Percentiles rank a stretch among this genome's conserved stretches.
These are phyloP conservation scores for Brachionus sp. DNA, from an alignment of 1,140 invertebrate species.

Conservation along the genomic window DNA sequence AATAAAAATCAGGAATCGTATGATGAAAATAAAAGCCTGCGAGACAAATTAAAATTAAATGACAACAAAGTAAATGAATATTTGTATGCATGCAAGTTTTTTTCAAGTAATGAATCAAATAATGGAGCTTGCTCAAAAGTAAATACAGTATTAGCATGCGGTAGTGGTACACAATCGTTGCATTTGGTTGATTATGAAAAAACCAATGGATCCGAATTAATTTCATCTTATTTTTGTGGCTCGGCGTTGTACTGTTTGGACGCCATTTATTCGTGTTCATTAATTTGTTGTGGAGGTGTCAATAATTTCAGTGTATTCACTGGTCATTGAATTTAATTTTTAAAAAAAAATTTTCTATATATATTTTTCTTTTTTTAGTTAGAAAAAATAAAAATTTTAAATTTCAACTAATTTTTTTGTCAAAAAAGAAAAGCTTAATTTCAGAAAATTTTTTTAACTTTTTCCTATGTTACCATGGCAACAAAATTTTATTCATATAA, in stretches of 20 bases:
- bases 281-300: conserved; percentile 17
- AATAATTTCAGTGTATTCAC: background rate
- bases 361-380: no score
- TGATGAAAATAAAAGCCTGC: background rate
- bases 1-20: background rate
- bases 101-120: background rate
- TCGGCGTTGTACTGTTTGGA: conserved; percentile 36
- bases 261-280: conserved; percentile 35
- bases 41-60: background rate
- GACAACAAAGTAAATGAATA: conserved; percentile 13
- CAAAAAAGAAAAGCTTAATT: background rate
- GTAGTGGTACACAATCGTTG: conserved; percentile 39
- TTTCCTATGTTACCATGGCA: background rate
- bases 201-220: background rate
- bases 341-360: background rate
- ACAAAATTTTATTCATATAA: background rate
- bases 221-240: background rate
- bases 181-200: conserved; percentile 42
- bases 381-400: no score
- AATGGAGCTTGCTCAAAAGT: background rate
- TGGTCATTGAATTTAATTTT: background rate
- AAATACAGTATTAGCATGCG: conserved; percentile 25
- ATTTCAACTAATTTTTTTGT: no score
- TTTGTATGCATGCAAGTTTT: conserved; percentile 45
- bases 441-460: background rate